Conservation (phyloP, 2,888 invertebrate species). For the Griposia aprilina region DNA sequence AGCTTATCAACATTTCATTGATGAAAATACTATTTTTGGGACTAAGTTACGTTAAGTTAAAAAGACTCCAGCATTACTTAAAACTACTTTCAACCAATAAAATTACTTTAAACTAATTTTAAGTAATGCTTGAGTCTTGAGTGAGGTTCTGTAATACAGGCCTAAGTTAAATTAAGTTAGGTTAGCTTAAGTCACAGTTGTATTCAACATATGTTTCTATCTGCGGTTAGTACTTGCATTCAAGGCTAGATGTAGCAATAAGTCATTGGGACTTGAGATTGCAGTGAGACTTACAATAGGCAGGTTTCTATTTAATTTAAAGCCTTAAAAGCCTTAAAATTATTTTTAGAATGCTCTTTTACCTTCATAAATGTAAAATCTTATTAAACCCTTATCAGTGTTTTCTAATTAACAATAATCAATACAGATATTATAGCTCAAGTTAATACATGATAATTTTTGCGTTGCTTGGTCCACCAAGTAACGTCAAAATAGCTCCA, state of each 20-base stretch:
- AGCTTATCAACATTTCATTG: conserved; percentile 27
- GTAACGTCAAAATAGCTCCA: not conserved
- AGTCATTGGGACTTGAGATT: conserved; percentile 37
- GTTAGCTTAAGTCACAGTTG: conserved; percentile 17
- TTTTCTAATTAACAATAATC: not conserved
- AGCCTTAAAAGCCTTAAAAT: not conserved
- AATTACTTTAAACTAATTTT: not conserved
- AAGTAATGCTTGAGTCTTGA: not conserved
- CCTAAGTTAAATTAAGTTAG: conserved; percentile 7
- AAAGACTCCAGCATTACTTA: not conserved
- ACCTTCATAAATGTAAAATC: not conserved
- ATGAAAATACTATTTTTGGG: conserved; percentile 3
- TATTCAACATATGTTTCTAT: conserved; percentile 44
- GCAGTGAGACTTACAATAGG: conserved; percentile 36
- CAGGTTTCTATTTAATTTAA: conserved; percentile 29
- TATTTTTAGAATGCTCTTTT: not conserved
- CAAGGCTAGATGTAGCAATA: conserved; percentile 56
- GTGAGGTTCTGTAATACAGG: not conserved
- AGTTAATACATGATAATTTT: not conserved
- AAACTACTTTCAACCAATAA: not conserved
- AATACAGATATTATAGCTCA: not conserved
- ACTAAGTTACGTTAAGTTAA: conserved; percentile 6
- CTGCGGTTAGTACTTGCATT: conserved; percentile 34
- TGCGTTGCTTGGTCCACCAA: not conserved
- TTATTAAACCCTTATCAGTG: not conserved